Conservation (phyloP, 2,113 vertebrate species). For the Phocoena sinus region DNA sequence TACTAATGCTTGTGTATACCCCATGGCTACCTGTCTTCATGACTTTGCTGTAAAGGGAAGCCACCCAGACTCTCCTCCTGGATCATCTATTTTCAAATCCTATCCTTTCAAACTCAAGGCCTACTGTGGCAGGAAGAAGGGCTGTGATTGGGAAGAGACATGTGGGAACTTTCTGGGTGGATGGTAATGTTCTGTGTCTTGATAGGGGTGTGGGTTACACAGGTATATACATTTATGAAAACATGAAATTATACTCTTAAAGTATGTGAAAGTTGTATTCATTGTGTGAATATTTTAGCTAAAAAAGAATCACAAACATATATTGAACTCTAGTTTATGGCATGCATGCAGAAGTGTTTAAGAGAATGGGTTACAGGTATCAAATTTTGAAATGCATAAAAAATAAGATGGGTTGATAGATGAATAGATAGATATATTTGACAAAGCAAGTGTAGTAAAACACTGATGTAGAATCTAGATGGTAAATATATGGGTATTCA, state of each 20-base stretch:
- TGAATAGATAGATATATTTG: not conserved
- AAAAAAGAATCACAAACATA: not conserved
- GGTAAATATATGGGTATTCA: not conserved
- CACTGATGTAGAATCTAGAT: not conserved
- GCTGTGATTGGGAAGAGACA: not conserved
- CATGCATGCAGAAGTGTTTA: not conserved
- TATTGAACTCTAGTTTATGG: not conserved
- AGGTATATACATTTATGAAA: not conserved
- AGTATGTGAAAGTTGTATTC: not conserved
- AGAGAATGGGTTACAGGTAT: not conserved
- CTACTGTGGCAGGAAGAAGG: not conserved
- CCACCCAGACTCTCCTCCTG: not conserved
- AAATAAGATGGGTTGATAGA: not conserved
- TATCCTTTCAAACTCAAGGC: not conserved
- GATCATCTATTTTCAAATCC: slow-evolving; percentile 12
- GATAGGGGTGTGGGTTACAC: not conserved
- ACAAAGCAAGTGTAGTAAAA: slow-evolving; percentile 16
- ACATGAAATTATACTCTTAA: slow-evolving; percentile 4
- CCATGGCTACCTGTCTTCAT: not conserved
- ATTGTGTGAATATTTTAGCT: slow-evolving; percentile 14
- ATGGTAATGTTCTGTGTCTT: not conserved
- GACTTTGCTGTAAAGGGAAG: not conserved
- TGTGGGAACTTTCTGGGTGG: not conserved
- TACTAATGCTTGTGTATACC: not conserved
- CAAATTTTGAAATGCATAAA: slow-evolving; percentile 20